Evolutionary conservation across 2,113 vertebrate genomes (phyloP).

Genomic region (Sciurus niger): DNA sequence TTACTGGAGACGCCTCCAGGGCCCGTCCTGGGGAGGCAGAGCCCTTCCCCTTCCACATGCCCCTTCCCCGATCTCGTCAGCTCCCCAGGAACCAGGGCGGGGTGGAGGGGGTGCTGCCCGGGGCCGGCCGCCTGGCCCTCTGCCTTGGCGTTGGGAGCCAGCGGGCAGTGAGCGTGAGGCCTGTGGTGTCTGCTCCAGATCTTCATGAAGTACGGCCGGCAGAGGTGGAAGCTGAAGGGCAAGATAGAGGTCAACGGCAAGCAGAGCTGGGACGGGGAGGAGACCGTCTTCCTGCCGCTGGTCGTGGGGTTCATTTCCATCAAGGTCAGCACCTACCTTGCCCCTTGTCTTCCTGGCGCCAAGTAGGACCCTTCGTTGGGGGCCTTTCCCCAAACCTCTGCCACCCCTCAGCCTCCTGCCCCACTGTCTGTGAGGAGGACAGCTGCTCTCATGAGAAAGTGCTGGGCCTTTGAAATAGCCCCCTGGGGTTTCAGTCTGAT

Average conservation of each 20-base stretch:
- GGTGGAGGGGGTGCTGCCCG: neutral
- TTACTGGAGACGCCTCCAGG: too few species aligned
- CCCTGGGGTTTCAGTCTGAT: neutral
- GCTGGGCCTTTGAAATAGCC: neutral
- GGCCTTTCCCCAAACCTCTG: too few species aligned
- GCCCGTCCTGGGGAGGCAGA: neutral
- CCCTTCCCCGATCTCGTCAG: neutral
- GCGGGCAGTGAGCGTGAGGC: neutral
- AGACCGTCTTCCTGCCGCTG: conserved; percentile 96
- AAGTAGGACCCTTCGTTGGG: rapidly evolving
- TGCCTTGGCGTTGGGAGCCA: neutral
- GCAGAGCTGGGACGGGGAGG: conserved; percentile 98
- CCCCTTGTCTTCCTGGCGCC: neutral
- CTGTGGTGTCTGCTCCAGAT: conserved; percentile 89
- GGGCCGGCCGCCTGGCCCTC: neutral
- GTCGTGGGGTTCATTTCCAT: conserved; percentile 97
- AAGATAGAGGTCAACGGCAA: conserved; percentile 98
- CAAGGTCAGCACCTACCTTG: conserved; percentile 89
- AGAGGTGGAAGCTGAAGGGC: conserved; percentile 98
- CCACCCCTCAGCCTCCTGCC: neutral
- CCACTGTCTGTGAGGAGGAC: rapidly evolving
- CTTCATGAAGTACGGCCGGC: conserved; percentile 98
- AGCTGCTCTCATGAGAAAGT: neutral
- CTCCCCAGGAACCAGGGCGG: neutral
- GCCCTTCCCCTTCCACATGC: neutral